A percentile compares a stretch with the other conserved stretches of the same genome.
Conservation (phyloP, 2,888 invertebrate genomes). For the Thymelicus sylvestris region DNA sequence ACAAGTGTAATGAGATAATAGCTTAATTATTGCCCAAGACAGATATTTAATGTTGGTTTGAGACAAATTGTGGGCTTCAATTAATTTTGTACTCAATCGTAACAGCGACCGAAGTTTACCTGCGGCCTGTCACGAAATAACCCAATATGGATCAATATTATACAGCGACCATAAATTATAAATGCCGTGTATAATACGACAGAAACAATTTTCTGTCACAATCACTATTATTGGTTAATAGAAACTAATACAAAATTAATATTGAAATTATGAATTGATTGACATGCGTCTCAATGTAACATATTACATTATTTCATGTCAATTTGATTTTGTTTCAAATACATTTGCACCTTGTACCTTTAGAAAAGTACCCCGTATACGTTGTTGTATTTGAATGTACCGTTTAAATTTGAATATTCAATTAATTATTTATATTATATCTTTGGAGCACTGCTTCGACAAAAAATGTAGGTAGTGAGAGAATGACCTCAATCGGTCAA, state of each 20-base stretch:
- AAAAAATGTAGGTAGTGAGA: no score
- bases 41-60: constrained; percentile 42
- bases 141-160: constrained; percentile 17
- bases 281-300: not conserved
- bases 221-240: constrained; percentile 5
- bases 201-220: not conserved
- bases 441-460: no score
- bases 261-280: constrained; percentile 1
- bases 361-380: no score
- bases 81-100: constrained; percentile 29
- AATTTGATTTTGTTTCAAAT: no score
- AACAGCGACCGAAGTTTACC: constrained; percentile 17
- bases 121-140: constrained; percentile 21
- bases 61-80: constrained; percentile 42
- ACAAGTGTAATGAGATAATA: constrained; percentile 60
- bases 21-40: constrained; percentile 60
- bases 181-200: constrained; percentile 4
- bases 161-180: constrained; percentile 21
- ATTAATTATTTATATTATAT: no score
- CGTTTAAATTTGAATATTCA: no score
- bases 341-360: no score
- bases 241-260: constrained; percentile 8
- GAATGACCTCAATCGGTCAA: no score
- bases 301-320: not conserved
- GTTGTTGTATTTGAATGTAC: no score